Evolutionary conservation across 2,113 vertebrate species (phyloP).

Genomic region (Oceanodroma tethys): DNA sequence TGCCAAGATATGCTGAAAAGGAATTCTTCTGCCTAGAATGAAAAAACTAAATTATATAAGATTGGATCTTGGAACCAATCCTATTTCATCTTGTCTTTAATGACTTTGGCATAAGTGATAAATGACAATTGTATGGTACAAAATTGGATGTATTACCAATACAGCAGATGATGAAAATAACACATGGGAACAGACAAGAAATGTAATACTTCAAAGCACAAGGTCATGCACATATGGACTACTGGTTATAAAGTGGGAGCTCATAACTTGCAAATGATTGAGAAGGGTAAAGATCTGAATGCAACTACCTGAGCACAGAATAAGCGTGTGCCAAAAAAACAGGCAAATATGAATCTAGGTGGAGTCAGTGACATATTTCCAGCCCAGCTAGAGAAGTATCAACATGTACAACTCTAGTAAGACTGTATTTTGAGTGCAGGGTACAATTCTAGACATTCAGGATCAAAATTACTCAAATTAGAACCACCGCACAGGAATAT

Average conservation of each 20-base stretch:
- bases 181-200: not conserved
- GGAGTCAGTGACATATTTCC: not conserved
- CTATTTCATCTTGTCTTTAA: not conserved
- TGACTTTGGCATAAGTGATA: not conserved
- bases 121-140: not conserved
- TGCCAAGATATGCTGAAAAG: not conserved
- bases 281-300: not conserved
- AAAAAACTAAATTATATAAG: not conserved
- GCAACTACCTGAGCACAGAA: not conserved
- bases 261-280: not conserved
- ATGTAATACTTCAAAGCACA: not conserved
- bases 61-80: not conserved
- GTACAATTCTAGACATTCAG: not conserved
- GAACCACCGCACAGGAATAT: not conserved
- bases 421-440: not conserved
- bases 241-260: not conserved
- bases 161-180: not conserved
- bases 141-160: not conserved
- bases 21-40: not conserved
- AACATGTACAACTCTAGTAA: not conserved
- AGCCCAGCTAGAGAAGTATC: not conserved
- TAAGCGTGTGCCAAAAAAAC: not conserved
- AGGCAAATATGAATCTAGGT: not conserved
- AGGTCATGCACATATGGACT: rapidly evolving
- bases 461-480: not conserved